Evolutionary conservation across 2,888 invertebrate genomes (phyloP).

Genomic region (Eurois occulta): DNA sequence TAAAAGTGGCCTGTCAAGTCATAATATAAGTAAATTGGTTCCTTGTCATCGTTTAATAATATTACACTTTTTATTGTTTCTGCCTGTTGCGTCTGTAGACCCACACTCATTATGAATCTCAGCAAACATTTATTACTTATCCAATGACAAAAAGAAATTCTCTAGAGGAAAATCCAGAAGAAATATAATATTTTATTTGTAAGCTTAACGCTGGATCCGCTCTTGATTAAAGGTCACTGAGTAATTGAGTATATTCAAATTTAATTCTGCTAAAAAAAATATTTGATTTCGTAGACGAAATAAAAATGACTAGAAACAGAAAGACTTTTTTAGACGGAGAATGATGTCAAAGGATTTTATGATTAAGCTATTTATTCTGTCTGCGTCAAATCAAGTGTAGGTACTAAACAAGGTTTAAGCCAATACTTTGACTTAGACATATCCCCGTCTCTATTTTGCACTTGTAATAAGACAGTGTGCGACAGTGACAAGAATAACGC

Average conservation of each 20-base stretch:
- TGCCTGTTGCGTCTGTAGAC: neutral
- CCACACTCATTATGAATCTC: conserved; percentile 5
- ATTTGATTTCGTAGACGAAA: neutral
- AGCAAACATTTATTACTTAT: conserved; percentile 1
- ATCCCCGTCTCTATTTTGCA: neutral
- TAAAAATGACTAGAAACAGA: neutral
- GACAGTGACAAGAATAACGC: neutral
- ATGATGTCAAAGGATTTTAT: neutral
- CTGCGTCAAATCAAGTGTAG: neutral
- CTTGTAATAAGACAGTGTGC: neutral
- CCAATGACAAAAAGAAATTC: neutral
- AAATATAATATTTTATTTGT: neutral
- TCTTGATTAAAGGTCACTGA: conserved; percentile 5
- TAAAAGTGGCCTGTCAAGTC: neutral
- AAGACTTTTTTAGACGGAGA: neutral
- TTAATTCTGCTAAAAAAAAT: neutral
- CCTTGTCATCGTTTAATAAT: neutral
- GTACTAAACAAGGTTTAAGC: neutral
- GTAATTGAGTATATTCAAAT: conserved; percentile 9
- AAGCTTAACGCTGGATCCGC: neutral
- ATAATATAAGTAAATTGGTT: conserved; percentile 1
- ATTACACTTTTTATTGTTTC: neutral
- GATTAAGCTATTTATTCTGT: neutral
- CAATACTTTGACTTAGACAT: neutral
- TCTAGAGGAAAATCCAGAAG: neutral